phyloP scores from a whole-genome alignment of 30 jellyfish, hydroid and myxozoan genomes.

The Aurelia aurita region DNA sequence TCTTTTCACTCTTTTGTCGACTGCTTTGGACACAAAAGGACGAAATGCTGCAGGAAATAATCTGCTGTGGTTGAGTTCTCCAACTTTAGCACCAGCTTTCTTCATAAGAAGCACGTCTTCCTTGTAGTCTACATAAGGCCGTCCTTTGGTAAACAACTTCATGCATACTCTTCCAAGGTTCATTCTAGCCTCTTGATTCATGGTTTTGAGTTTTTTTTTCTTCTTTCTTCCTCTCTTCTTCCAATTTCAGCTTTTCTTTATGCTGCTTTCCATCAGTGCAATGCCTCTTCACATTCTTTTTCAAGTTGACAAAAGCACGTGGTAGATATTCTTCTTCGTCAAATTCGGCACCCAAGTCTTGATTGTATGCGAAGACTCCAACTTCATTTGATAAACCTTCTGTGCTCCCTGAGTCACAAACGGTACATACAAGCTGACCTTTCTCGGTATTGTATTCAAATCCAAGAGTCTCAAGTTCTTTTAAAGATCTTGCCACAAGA shows the following conservation, averaged over 20 bases:
- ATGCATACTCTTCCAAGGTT: slow-evolving; percentile 14
- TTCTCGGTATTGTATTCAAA: slow-evolving; percentile 13
- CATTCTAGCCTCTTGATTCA: slow-evolving; percentile 16
- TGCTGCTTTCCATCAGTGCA: slow-evolving; percentile 6
- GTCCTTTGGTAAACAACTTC: background rate
- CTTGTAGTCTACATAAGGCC: slow-evolving; percentile 1
- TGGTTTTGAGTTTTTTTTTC: slow-evolving; percentile 1
- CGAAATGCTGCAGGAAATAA: slow-evolving; percentile 15
- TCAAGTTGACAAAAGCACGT: slow-evolving; percentile 15
- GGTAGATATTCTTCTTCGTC: slow-evolving; percentile 33
- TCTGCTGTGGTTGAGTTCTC: slow-evolving; percentile 6
- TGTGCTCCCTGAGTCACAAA: slow-evolving; percentile 6
- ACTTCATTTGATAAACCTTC: slow-evolving; percentile 13
- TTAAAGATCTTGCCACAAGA: slow-evolving; percentile 18
- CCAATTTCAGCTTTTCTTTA: background rate
- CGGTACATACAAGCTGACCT: slow-evolving; percentile 15
- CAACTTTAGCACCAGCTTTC: slow-evolving; percentile 3
- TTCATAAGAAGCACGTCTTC: slow-evolving; percentile 1
- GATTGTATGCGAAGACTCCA: slow-evolving; percentile 8
- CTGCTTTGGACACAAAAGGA: slow-evolving; percentile 20
- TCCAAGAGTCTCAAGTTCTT: slow-evolving; percentile 14
- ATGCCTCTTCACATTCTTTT: slow-evolving; percentile 12
- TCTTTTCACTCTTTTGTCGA: slow-evolving; percentile 10
- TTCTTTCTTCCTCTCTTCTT: background rate
- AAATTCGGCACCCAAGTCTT: slow-evolving; percentile 1